Percentiles rank a stretch among this genome's conserved stretches.
These are phyloP conservation scores for Helarctos malayanus DNA, from an alignment of 2,797 vertebrate genomes.

Conservation along the genomic window DNA sequence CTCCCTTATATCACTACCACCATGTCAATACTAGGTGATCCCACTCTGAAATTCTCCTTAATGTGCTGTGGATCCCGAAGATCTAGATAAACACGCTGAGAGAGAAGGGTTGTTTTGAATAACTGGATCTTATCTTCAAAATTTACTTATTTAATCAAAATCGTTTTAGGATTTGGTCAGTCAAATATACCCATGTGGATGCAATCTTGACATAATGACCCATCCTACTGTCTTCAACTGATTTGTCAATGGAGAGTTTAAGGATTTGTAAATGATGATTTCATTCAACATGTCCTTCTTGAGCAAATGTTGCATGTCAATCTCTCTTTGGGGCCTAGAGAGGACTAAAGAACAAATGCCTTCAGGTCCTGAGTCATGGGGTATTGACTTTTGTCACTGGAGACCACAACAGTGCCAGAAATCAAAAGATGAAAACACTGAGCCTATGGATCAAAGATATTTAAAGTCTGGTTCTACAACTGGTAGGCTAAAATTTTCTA, in stretches of 20 bases:
- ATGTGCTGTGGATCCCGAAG: neutral
- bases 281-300: neutral
- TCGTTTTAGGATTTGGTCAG: neutral
- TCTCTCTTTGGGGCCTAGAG: neutral
- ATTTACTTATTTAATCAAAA: neutral
- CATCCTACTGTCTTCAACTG: neutral
- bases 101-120: neutral
- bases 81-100: neutral
- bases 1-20: neutral
- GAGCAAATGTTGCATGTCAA: neutral
- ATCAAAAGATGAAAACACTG: neutral
- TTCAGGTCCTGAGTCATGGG: too few relatives aligned
- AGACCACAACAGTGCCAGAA: neutral
- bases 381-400: neutral
- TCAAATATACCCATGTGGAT: neutral
- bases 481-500: neutral
- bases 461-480: neutral
- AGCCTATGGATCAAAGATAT: neutral
- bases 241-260: neutral
- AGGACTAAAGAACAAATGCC: neutral
- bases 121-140: neutral
- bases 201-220: neutral
- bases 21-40: neutral
- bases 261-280: neutral
- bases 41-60: neutral